A percentile compares a stretch with the other conserved stretches of the same genome.
Conservation (phyloP, 2,888 invertebrate genomes). For the Lingula anatina region DNA sequence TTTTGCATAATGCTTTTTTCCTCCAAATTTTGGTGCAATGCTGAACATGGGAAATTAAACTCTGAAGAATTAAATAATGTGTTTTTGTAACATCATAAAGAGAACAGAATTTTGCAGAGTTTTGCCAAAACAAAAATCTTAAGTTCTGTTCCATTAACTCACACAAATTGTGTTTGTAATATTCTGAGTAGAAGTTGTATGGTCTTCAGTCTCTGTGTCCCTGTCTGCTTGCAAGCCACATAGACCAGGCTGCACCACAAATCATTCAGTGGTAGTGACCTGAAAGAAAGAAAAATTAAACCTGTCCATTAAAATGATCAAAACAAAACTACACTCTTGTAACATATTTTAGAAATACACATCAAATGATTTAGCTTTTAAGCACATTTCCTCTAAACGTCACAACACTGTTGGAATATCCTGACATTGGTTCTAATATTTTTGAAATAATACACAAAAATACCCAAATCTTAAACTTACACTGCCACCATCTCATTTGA, state of each 20-base stretch:
- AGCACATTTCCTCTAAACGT: too few species aligned
- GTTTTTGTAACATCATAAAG: background rate
- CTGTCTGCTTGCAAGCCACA: constrained; percentile 46
- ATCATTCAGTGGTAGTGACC: constrained; percentile 34
- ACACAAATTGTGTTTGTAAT: constrained; percentile 26
- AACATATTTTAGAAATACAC: background rate
- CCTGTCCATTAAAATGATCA: background rate
- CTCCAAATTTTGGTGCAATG: constrained; percentile 1
- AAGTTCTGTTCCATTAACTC: too few species aligned
- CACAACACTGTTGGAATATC: background rate
- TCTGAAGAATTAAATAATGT: background rate
- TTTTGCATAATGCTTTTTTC: too few species aligned
- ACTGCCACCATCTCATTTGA: constrained; percentile 28
- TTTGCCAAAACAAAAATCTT: too few species aligned
- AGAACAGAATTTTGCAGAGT: too few species aligned
- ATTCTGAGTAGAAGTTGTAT: constrained; percentile 41
- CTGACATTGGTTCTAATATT: background rate
- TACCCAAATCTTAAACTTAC: constrained; percentile 23
- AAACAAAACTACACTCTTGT: too few species aligned
- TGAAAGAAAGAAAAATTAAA: constrained; percentile 9
- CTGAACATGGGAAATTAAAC: constrained; percentile 9
- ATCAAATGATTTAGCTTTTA: background rate
- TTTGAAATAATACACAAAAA: background rate
- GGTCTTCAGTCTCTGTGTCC: constrained; percentile 39
- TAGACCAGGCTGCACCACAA: constrained; percentile 43